Evolutionary conservation across 2,113 vertebrate species (phyloP).

Genomic region (Poeciliopsis turrubarensis): DNA sequence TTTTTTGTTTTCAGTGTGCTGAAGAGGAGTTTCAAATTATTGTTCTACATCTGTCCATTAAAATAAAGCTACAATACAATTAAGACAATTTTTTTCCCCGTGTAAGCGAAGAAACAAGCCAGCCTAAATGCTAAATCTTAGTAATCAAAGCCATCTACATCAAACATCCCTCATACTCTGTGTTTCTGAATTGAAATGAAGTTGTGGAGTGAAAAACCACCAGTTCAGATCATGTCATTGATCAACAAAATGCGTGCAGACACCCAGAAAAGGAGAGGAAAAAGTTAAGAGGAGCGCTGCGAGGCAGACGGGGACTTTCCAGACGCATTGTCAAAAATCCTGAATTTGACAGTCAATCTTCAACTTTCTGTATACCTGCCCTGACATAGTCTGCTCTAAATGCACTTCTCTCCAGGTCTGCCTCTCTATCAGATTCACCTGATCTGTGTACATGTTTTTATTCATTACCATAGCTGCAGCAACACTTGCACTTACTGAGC

Average conservation of each 20-base stretch:
- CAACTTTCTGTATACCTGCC: conserved; percentile 52
- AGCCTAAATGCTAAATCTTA: background rate
- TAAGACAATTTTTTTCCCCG: background rate
- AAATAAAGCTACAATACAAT: background rate
- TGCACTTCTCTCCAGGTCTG: conserved; percentile 17
- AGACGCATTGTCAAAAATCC: conserved; percentile 56
- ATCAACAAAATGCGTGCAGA: background rate
- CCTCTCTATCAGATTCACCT: conserved; percentile 35
- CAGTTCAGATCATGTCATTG: conserved; percentile 34
- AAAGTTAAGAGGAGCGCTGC: conserved; percentile 21
- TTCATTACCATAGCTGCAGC: conserved; percentile 73
- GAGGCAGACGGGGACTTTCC: conserved; percentile 70
- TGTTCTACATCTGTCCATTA: too few species aligned
- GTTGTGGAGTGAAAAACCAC: conserved; percentile 15
- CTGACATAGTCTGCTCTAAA: conserved; percentile 45
- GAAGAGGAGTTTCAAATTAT: too few species aligned
- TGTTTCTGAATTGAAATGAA: background rate
- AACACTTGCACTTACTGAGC: conserved; percentile 25
- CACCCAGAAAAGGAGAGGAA: background rate
- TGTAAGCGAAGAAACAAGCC: background rate
- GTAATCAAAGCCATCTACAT: background rate
- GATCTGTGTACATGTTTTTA: conserved; percentile 72
- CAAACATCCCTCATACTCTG: background rate
- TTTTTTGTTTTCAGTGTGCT: too few species aligned
- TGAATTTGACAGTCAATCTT: conserved; percentile 65